Base-by-base conservation (phyloP, 2,113 vertebrate species). In the Tupaia chinensis region DNA sequence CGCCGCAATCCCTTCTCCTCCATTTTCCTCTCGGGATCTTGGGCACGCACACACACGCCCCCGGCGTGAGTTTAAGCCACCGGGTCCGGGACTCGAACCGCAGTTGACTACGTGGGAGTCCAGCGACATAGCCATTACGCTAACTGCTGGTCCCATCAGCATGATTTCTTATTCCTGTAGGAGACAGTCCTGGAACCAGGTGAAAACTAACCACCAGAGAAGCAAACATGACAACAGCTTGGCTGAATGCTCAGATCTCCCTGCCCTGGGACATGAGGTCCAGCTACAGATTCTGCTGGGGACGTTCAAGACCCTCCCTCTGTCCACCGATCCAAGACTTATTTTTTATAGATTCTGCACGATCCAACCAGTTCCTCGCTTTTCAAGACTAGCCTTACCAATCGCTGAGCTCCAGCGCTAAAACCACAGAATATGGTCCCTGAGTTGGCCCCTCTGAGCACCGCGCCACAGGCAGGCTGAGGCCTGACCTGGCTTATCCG, bases 161-260 rank as follows among this genome's bases (percentile, higher is more conserved):
- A 32, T 8, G 10, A 58, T 77, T 77, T 85, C 53, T 23, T 65
- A 14, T 70, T 7, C 9, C 34, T 20, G 3, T 58, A 56, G 88
- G 58, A 84, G 69, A 60, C 17, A 22, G 27, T 61, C 7, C 22
- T 61, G 65, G 23, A 12, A 89, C 58, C 53, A 82, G 60, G 27
- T 19, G 20, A 73, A 81, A 65, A 9, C 9, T 29, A 74, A 61
- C 1, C 25, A 17, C 16, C 34, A 29, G 25, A 76, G 15, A 23
- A 70, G 32, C 11, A 4, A 34, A 23, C 8, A 34, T 0, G 32
- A 20, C 7, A 20, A 44, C 5, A 56, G 17, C 4, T 25, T 65
- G 19, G 5, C 17, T 12, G 0, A 1, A 1, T 7, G 1, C 8
- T 16, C 22, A 6, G 20, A 32, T 58, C 1, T 29, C 19, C 0